Evolutionary conservation across 2,113 vertebrate species (phyloP).

Genomic region (Furnarius figulus): DNA sequence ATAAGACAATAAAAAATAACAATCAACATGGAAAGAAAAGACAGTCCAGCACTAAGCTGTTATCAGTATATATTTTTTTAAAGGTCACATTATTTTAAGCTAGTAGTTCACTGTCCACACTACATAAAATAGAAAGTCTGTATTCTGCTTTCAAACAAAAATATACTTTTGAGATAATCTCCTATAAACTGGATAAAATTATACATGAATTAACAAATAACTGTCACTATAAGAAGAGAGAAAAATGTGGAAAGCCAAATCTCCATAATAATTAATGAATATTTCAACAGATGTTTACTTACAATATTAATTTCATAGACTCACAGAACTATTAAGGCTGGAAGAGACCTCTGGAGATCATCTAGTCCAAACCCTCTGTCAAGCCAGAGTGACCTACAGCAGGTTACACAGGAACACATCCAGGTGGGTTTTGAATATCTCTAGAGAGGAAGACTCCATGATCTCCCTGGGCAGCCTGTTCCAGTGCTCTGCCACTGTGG

Average conservation of each 20-base stretch:
- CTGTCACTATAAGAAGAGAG: not conserved
- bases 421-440: not conserved
- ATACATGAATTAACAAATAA: not conserved
- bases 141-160: not conserved
- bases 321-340: not conserved
- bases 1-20: not conserved
- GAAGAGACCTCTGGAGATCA: not conserved
- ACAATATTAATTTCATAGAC: not conserved
- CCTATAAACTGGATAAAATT: rapidly evolving
- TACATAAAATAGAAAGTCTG: not conserved
- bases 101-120: not conserved
- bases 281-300: not conserved
- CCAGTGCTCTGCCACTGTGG: not conserved
- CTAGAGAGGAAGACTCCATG: not conserved
- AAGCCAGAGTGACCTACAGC: not conserved
- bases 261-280: not conserved
- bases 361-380: not conserved
- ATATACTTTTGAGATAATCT: not conserved
- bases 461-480: not conserved
- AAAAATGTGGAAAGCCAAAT: not conserved
- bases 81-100: not conserved
- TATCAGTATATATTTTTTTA: not conserved
- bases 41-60: not conserved
- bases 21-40: not conserved
- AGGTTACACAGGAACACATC: not conserved